These are phyloP conservation scores for Tupaia tana DNA, from an alignment of 2,113 vertebrate species.

Conservation along the genomic window DNA sequence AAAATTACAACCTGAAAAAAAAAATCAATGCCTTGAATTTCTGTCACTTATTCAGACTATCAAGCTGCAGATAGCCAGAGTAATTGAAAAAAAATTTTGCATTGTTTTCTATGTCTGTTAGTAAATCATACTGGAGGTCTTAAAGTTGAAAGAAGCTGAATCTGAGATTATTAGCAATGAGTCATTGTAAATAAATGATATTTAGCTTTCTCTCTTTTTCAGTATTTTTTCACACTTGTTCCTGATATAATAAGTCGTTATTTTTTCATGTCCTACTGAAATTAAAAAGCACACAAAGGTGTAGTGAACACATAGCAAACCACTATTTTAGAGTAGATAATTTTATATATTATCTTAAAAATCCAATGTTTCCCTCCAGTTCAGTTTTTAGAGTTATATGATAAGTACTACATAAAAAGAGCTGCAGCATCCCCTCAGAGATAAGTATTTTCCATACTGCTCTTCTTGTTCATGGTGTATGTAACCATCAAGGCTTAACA, in stretches of 20 bases:
- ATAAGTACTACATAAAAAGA: neutral
- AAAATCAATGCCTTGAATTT: neutral
- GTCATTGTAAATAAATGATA: neutral
- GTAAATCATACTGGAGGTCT: neutral
- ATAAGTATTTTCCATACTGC: neutral
- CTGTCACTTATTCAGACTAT: constrained; percentile 48
- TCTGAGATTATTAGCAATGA: neutral
- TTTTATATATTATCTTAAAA: neutral
- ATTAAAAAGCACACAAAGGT: neutral
- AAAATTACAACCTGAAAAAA: constrained; percentile 47
- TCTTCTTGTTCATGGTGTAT: neutral
- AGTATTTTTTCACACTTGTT: neutral
- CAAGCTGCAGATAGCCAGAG: neutral
- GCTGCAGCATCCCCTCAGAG: neutral
- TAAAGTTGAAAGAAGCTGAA: constrained; percentile 30
- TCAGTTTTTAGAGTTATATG: neutral
- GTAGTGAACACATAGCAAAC: neutral
- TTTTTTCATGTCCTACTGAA: neutral
- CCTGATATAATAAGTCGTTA: neutral
- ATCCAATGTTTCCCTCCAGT: neutral
- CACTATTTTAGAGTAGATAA: neutral
- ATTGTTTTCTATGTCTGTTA: neutral
- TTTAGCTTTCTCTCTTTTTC: neutral
- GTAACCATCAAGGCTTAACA: neutral
- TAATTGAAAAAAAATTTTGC: constrained; percentile 13